phyloP scores from a whole-genome alignment of 2,113 vertebrate genomes.

The Ameiurus melas region DNA sequence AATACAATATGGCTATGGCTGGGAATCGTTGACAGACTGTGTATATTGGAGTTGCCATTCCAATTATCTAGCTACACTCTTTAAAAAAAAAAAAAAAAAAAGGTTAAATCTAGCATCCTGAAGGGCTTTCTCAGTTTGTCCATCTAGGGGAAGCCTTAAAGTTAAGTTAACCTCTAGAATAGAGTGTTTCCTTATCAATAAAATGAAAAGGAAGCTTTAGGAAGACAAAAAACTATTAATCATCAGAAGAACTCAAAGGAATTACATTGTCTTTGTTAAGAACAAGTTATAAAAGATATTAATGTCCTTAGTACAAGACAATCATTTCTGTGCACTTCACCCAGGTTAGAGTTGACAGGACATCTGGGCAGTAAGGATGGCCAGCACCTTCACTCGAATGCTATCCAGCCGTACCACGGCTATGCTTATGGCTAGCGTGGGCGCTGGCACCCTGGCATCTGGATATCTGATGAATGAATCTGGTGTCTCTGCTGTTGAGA shows the following conservation, averaged over 20 bases:
- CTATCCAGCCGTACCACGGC: constrained; percentile 79
- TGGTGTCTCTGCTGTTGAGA: constrained; percentile 72
- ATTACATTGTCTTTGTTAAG: not conserved
- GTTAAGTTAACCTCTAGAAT: not conserved
- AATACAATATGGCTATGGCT: constrained; percentile 21
- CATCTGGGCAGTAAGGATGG: constrained; percentile 68
- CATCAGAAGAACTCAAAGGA: not conserved
- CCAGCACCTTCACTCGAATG: constrained; percentile 81
- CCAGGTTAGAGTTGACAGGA: constrained; percentile 21
- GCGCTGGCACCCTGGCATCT: constrained; percentile 77
- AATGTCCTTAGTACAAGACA: not conserved
- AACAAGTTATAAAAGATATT: not conserved
- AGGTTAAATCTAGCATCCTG: not conserved
- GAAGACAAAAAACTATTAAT: not conserved
- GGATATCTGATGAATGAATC: constrained; percentile 79
- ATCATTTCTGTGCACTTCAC: not conserved
- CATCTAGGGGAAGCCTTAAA: not conserved
- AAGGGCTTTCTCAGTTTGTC: not conserved
- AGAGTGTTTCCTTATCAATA: not conserved
- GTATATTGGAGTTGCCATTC: constrained; percentile 11
- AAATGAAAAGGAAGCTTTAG: not conserved
- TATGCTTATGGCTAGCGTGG: constrained; percentile 77
- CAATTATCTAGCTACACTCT: not conserved
- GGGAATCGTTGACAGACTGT: not conserved
- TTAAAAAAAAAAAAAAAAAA: not conserved